Conservation (phyloP, 2,888 invertebrate species). For the Cybosia mesomella region DNA sequence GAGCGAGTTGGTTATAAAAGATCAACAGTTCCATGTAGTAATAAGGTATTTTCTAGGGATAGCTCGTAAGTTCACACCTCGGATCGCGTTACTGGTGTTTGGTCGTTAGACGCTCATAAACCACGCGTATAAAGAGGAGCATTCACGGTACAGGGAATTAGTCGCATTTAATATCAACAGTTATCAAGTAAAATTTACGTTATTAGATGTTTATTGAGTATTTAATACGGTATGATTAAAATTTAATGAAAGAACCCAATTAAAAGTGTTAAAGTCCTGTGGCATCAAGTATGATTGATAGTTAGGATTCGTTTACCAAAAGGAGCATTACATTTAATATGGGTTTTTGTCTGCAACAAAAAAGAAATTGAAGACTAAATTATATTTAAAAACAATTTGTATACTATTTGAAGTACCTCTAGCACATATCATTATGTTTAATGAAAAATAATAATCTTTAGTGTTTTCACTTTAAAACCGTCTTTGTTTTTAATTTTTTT, state of each 20-base stretch:
- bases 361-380: background rate
- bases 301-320: background rate
- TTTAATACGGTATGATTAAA: background rate
- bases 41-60: slow-evolving; percentile 61
- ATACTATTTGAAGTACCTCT: no score
- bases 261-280: background rate
- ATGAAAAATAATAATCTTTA: no score
- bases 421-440: no score
- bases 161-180: slow-evolving; percentile 11
- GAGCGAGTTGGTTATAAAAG: slow-evolving; percentile 55
- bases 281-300: background rate
- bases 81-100: slow-evolving; percentile 60
- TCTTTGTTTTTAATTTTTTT: no score
- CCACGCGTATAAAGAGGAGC: slow-evolving; percentile 36
- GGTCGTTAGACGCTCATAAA: slow-evolving; percentile 58
- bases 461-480: no score
- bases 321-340: background rate
- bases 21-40: slow-evolving; percentile 59
- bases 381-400: no score
- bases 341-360: background rate
- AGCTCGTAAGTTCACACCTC: slow-evolving; percentile 60
- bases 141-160: slow-evolving; percentile 46
- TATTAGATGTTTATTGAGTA: background rate
- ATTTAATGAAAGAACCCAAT: background rate
- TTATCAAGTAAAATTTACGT: background rate